Percentiles rank a stretch among this genome's conserved stretches.
Evolutionary conservation across 2,888 invertebrate species (phyloP).

Genomic region (Limnephilus rhombicus): DNA sequence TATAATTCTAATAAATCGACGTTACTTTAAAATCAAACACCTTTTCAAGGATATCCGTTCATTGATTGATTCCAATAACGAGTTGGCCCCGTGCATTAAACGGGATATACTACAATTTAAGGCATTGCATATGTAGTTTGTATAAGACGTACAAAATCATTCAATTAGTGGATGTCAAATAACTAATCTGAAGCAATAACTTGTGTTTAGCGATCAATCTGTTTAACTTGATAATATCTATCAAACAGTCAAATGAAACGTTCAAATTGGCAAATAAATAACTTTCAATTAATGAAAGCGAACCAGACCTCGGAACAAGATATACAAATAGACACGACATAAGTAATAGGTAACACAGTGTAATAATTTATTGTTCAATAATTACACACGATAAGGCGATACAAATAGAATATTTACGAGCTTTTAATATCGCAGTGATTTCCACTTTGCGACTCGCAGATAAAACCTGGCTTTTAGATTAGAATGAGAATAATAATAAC

Average conservation of each 20-base stretch:
- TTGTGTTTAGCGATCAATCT: constrained; percentile 12
- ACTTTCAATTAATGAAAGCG: constrained; percentile 30
- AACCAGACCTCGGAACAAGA: constrained; percentile 14
- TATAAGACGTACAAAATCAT: not conserved
- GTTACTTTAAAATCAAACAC: not conserved
- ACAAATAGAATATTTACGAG: constrained; percentile 4
- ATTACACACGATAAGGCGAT: constrained; percentile 24
- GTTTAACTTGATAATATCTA: not conserved
- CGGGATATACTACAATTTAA: not conserved
- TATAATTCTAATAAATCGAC: not conserved
- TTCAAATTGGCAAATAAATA: constrained; percentile 43
- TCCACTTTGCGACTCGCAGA: constrained; percentile 2
- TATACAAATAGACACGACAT: constrained; percentile 19
- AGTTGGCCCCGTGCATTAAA: not conserved
- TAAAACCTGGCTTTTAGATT: not conserved
- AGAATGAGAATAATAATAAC: not conserved
- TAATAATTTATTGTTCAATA: constrained; percentile 19
- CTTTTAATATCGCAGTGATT: constrained; percentile 19
- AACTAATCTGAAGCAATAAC: not conserved
- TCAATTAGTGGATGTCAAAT: constrained; percentile 23
- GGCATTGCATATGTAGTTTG: not conserved
- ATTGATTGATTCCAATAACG: not conserved
- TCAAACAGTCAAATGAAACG: not conserved
- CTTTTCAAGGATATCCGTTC: not conserved
- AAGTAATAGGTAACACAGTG: constrained; percentile 2